Base-by-base conservation (phyloP, 2,888 invertebrate species). In the Tetrapedia diversipes region DNA sequence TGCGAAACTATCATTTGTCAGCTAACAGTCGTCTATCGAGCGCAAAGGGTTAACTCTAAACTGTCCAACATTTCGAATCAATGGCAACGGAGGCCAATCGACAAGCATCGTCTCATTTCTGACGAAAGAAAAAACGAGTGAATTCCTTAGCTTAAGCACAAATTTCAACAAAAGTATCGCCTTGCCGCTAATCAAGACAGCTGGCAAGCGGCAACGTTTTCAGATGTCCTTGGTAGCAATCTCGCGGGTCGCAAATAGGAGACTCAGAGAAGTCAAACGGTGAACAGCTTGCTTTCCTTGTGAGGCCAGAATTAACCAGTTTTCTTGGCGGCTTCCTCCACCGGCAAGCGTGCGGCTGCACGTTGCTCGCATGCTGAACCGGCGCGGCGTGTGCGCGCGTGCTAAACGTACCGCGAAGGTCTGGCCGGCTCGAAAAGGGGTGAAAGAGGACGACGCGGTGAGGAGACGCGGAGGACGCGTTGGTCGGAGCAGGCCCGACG, bases 241-340 rank as follows among this genome's bases (percentile, higher is more conserved):
- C 47, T 41, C 41, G 10, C 32, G 41, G 16, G 3, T 39, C 49
- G 27, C 37, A 43, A 53, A 53, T 29, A 51, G 59, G 19, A 16
- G 32, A n/a, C n/a, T 41, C 56, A n/a, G 16, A 41, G 39, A 32
- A 64, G 65, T 22, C 43, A 56, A 43, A 66, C 61, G 34, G 11
- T 22, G 4, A 4, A n/a, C 39, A 24, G 16, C 56, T 16, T 51
- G 22, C 45, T 57, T 37, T 10, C 54, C 54, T 19, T 78, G 61
- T 39, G 43, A 84, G 82, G 81, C 82, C 72, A 72, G 79, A 87
- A 89, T 87, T 87, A 86, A 83, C 79, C 80, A 77, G 51, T 64
- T 63, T 11, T 49, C 71, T 43, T 49, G 27, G 64, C 54, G 81
- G 56, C 39, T 54, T 39, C 64, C 56, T 34, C 32, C 27, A 32